Percentiles rank a stretch among this genome's conserved stretches.
Evolutionary conservation across 2,113 vertebrate species (phyloP).

Genomic region (Pterophyllum scalare): DNA sequence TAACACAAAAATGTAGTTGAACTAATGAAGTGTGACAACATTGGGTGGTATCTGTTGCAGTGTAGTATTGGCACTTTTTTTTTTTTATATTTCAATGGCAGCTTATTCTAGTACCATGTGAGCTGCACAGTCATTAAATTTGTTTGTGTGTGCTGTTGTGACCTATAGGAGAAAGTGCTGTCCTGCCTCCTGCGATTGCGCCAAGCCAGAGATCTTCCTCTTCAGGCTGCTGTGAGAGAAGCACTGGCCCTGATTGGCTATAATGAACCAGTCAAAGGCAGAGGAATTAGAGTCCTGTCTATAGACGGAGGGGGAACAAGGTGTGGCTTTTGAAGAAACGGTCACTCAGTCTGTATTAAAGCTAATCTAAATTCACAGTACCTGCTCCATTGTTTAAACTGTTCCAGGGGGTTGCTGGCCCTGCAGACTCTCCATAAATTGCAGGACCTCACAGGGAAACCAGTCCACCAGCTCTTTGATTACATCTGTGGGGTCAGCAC

Average conservation of each 20-base stretch:
- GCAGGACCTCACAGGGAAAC: constrained; percentile 91
- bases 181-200: constrained; percentile 89
- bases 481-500: constrained; percentile 98
- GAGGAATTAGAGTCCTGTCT: constrained; percentile 90
- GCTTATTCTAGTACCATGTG: rapidly evolving
- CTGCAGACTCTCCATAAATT: constrained; percentile 91
- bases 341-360: not conserved
- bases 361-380: not conserved
- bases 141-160: not conserved
- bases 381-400: not conserved
- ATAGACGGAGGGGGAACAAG: constrained; percentile 98
- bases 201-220: constrained; percentile 85
- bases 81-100: not conserved
- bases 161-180: constrained; percentile 86
- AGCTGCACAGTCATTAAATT: rapidly evolving
- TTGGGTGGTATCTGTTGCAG: no score
- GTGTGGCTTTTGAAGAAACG: not conserved
- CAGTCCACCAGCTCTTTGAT: constrained; percentile 93
- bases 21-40: no score
- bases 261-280: constrained; percentile 90
- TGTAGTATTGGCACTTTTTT: no score
- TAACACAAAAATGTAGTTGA: no score
- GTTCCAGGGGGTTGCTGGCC: constrained; percentile 88
- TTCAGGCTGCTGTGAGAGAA: constrained; percentile 92
- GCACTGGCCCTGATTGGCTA: constrained; percentile 92